These are phyloP conservation scores for Augochlora pura DNA, from an alignment of 1,140 invertebrate genomes.

Conservation along the genomic window DNA sequence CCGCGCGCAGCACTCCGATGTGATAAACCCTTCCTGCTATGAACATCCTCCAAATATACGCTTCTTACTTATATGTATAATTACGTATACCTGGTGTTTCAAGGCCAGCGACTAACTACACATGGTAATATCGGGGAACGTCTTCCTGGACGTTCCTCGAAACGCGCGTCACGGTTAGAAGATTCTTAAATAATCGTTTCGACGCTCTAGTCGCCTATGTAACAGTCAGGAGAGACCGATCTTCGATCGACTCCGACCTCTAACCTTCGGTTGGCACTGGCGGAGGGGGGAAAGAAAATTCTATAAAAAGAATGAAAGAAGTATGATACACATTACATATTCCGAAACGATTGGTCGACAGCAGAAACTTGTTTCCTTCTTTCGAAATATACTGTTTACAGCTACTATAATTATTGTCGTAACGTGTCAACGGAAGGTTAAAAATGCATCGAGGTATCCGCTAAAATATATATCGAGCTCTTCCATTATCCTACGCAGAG, in stretches of 20 bases:
- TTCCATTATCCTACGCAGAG: not conserved
- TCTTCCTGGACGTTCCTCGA: conserved; percentile 18
- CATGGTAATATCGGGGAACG: conserved; percentile 12
- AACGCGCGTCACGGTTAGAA: not conserved
- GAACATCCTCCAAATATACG: not conserved
- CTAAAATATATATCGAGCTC: conserved; percentile 10
- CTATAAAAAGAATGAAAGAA: not conserved
- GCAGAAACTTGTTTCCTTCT: not conserved
- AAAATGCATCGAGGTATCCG: not conserved
- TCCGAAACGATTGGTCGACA: not conserved
- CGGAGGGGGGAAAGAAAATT: not conserved
- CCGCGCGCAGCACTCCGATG: not conserved
- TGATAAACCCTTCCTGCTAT: not conserved
- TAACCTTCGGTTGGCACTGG: conserved; percentile 29
- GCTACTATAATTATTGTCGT: not conserved
- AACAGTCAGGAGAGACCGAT: not conserved
- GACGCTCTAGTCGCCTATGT: not conserved
- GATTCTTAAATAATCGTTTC: conserved; percentile 29
- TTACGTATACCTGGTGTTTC: conserved; percentile 31
- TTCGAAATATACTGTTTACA: not conserved
- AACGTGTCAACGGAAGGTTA: conserved; percentile 32
- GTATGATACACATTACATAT: not conserved
- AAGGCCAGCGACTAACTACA: not conserved
- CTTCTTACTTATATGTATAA: conserved; percentile 16
- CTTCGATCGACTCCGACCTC: not conserved